phyloP scores from a whole-genome alignment of 2,797 vertebrate species.

The Craterocephalus amniculus region DNA sequence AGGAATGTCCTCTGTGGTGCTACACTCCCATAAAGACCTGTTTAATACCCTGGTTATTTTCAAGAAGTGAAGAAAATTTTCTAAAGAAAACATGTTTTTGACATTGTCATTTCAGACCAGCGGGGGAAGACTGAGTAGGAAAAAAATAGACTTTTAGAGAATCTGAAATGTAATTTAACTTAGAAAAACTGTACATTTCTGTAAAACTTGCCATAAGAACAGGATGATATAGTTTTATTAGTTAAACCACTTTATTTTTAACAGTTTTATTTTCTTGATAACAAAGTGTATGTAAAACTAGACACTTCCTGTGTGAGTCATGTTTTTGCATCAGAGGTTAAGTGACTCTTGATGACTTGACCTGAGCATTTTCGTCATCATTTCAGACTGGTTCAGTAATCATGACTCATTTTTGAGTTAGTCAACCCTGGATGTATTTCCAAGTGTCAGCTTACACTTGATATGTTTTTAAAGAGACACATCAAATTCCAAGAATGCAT shows the following conservation, averaged over 20 bases:
- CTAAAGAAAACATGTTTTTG: no score
- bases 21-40: not conserved
- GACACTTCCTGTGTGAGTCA: constrained; percentile 44
- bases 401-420: constrained; percentile 15
- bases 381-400: constrained; percentile 36
- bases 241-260: constrained; percentile 1
- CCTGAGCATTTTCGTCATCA: constrained; percentile 21
- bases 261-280: not conserved
- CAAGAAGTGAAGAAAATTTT: not conserved
- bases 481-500: no score
- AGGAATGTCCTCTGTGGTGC: not conserved
- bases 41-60: not conserved
- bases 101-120: not conserved
- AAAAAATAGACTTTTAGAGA: no score
- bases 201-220: no score
- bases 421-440: constrained; percentile 6
- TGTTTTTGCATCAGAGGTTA: constrained; percentile 55
- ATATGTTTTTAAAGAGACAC: no score
- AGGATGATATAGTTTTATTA: not conserved
- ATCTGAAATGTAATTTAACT: no score
- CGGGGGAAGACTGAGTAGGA: no score
- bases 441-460: not conserved
- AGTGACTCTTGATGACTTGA: constrained; percentile 53
- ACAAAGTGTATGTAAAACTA: constrained; percentile 15
- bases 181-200: no score